Percentiles rank a stretch among this genome's conserved stretches.
These are phyloP conservation scores for Craterocephalus amniculus DNA, from an alignment of 2,797 vertebrate species.

Conservation along the genomic window DNA sequence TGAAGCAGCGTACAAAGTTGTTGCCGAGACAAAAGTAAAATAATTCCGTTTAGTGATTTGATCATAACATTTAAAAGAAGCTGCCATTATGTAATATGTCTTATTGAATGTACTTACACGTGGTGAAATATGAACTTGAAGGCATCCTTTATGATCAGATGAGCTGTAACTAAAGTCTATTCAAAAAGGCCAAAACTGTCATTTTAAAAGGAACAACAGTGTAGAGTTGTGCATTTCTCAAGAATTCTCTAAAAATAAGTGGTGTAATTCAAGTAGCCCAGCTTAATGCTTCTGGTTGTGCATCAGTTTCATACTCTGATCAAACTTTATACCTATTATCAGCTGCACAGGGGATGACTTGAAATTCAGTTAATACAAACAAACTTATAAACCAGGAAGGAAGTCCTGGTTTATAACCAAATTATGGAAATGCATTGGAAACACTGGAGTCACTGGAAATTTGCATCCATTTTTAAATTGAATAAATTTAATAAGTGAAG, in stretches of 20 bases:
- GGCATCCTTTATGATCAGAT: background rate
- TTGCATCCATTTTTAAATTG: background rate
- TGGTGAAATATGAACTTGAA: background rate
- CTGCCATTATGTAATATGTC: background rate
- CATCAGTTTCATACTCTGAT: background rate
- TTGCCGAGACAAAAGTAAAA: no score
- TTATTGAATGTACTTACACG: background rate
- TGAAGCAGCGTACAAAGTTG: background rate
- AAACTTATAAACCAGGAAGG: conserved; percentile 24
- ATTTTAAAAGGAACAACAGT: background rate
- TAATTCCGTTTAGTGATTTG: no score
- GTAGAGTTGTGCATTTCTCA: background rate
- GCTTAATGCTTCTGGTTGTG: no score
- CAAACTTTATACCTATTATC: background rate
- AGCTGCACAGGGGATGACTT: conserved; percentile 18
- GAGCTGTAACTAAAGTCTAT: background rate
- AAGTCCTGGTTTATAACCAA: conserved; percentile 21
- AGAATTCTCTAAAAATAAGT: background rate
- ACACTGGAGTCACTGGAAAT: background rate
- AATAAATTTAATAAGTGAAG: background rate
- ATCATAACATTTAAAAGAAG: background rate
- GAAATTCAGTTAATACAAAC: conserved; percentile 26
- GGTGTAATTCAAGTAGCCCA: background rate
- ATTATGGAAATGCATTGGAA: background rate
- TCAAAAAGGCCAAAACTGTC: background rate